Evolutionary conservation across 35 echinoderm and acorn worm species (phyloP), one percentile per base, ranked within the genome.

Genomic region (Apostichopus japonicus): DNA sequence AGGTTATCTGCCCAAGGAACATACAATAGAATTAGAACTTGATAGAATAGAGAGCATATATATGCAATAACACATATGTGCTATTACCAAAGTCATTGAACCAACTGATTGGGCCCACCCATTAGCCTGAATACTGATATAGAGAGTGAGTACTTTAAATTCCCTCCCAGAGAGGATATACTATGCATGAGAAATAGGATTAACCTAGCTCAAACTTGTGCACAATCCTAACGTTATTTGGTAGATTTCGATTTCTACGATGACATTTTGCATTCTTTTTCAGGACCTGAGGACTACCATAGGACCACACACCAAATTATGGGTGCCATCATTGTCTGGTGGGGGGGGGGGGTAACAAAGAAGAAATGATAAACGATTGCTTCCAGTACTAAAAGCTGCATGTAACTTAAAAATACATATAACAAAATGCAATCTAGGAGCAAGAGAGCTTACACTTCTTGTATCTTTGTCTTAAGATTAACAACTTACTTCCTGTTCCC

Each of bases 191-290:
- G 10, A 58, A 71, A 55, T 57, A 92, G 55, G 92, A 96, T 87
- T 27, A 86, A 11, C 23, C 90, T 57, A 86, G 77, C 54, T 79
- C 65, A 70, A 16, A 86, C 8, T 59, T 94, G 1, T 86, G 63
- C 6, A 88, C 93, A 75, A 94, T 96, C 76, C 86, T 87, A 24
- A 94, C 93, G 13, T 76, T 93, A 10, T 96, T 94, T 92, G 95
- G 95, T 4, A 87, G 95, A 27, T 94, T 67, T 55, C 75, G 16
- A 86, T 94, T 96, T 24, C 44, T 78, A 23, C 80, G 95, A 53
- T 96, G 8, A 90, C 93, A 54, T 96, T 94, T 72, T 87, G 94
- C 8, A 72, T 95, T 24, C 24, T 1, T 33, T 22, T 19, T 78
- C 52, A 22, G 86, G 86, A 17, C 88, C 58, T 5, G 94, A 93